A percentile compares a stretch with the other conserved stretches of the same genome.
These are phyloP conservation scores for Caenorhabditis virilis DNA, from an alignment of 2,888 invertebrate species.

Conservation along the genomic window DNA sequence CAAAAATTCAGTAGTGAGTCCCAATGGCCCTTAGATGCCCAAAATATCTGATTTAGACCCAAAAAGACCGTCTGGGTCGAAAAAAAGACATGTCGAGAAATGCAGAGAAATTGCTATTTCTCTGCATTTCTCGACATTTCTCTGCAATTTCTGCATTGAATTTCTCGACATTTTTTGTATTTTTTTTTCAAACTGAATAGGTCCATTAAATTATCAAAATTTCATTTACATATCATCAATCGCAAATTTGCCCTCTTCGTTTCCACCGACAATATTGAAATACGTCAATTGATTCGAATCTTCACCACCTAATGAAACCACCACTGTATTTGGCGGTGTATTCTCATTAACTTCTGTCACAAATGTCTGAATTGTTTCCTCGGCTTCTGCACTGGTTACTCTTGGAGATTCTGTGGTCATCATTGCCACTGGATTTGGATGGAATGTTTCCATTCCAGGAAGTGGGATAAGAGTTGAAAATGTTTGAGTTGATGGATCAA, in stretches of 20 bases:
- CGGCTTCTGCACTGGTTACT: conserved; percentile 42
- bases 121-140: too few species aligned
- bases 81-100: too few species aligned
- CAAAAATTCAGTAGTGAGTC: too few species aligned
- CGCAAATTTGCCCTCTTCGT: conserved; percentile 62
- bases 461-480: conserved; percentile 27
- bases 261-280: conserved; percentile 63
- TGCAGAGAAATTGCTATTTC: too few species aligned
- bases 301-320: conserved; percentile 60
- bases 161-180: too few species aligned
- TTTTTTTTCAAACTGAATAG: too few species aligned
- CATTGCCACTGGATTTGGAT: conserved; percentile 37
- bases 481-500: conserved; percentile 16
- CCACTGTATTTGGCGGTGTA: conserved; percentile 63
- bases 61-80: too few species aligned
- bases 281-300: conserved; percentile 37
- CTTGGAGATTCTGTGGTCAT: conserved; percentile 17
- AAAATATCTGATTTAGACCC: too few species aligned
- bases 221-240: conserved; percentile 60
- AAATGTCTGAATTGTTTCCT: conserved; percentile 63
- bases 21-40: too few species aligned
- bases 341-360: conserved; percentile 64
- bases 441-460: conserved; percentile 52
- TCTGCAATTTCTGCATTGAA: too few species aligned
- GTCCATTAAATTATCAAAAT: too few species aligned